Conservation (phyloP, 1,140 invertebrate genomes). For the Drosophila tsacasi region DNA sequence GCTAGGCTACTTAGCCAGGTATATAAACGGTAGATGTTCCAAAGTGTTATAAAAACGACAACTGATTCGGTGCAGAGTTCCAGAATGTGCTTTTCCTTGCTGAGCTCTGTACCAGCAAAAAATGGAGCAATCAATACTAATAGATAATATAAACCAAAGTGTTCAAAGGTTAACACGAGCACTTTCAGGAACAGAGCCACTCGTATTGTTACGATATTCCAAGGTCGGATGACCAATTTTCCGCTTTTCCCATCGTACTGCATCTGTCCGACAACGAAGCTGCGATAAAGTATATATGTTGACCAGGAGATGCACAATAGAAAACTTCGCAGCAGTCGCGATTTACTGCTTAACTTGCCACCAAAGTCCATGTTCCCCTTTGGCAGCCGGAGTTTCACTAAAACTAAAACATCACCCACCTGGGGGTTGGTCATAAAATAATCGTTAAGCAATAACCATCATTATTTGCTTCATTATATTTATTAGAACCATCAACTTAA, state of each 20-base stretch:
- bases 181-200: neutral
- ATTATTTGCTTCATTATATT: neutral
- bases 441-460: neutral
- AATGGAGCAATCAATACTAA: fast-evolving
- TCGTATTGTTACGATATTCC: neutral
- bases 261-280: neutral
- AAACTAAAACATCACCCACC: neutral
- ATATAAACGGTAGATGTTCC: neutral
- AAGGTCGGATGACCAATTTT: neutral
- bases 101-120: fast-evolving
- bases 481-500: neutral
- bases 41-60: neutral
- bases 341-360: neutral
- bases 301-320: neutral
- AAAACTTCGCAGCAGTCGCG: neutral
- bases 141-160: neutral
- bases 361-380: neutral
- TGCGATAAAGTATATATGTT: conserved; percentile 1
- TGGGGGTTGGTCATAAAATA: neutral
- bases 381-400: neutral
- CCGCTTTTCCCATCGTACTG: neutral
- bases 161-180: fast-evolving
- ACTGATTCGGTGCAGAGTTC: neutral
- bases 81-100: fast-evolving
- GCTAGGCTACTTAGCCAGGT: neutral